A percentile compares a stretch with the other conserved stretches of the same genome.
phyloP scores from a whole-genome alignment of 2,797 vertebrate genomes.

The Pangasius djambal region DNA sequence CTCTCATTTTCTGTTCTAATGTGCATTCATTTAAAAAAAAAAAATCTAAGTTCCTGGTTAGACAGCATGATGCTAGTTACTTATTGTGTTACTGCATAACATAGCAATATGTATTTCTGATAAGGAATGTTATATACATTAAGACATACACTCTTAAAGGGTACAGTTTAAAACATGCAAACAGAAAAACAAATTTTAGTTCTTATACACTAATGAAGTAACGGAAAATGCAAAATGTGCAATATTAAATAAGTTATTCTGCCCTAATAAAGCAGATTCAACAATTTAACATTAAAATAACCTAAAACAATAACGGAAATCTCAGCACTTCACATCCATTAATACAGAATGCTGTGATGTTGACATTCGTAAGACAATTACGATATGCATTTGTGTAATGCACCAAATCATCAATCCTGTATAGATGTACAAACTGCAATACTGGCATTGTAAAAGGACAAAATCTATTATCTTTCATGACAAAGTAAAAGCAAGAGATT shows the following conservation, averaged over 20 bases:
- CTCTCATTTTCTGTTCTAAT: neutral
- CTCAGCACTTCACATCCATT: slow-evolving; percentile 57
- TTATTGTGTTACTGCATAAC: neutral
- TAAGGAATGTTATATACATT: slow-evolving; percentile 7
- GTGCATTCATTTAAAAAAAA: neutral
- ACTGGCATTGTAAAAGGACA: slow-evolving; percentile 16
- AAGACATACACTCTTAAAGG: neutral
- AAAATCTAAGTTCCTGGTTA: neutral
- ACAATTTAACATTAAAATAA: slow-evolving; percentile 11
- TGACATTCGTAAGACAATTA: neutral
- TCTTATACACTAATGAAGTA: neutral
- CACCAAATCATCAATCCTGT: neutral
- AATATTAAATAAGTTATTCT: neutral
- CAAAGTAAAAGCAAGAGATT: neutral
- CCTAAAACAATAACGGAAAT: neutral
- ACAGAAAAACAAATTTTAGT: neutral
- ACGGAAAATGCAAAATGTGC: neutral
- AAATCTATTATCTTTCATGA: neutral
- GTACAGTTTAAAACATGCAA: slow-evolving; percentile 12
- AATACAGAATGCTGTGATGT: slow-evolving; percentile 43
- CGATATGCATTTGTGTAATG: neutral
- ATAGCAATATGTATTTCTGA: neutral
- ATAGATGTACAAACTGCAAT: slow-evolving; percentile 3
- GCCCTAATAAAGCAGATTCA: neutral
- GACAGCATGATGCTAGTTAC: neutral